phyloP scores from a whole-genome alignment of 37 sponge, comb jelly and placozoan species.

The Geodia barretti region DNA sequence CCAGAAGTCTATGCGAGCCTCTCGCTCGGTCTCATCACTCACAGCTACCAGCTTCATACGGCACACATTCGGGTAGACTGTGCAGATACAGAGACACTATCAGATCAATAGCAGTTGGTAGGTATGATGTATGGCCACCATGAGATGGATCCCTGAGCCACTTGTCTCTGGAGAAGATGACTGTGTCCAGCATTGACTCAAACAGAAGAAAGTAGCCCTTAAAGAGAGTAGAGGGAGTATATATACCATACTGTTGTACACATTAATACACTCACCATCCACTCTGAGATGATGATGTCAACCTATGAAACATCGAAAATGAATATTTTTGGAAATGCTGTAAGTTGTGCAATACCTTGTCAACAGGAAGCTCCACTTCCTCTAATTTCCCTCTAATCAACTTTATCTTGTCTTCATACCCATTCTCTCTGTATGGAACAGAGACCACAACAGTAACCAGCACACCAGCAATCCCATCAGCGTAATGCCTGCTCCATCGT shows the following conservation, averaged over 20 bases:
- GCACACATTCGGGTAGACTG: conserved; percentile 78
- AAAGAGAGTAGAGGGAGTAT: not conserved
- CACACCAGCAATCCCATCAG: no score
- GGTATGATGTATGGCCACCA: conserved; percentile 25
- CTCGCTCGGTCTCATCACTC: conserved; percentile 28
- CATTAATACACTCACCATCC: conserved; percentile 70
- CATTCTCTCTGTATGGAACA: conserved; percentile 68
- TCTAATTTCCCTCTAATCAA: conserved; percentile 66
- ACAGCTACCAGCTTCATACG: conserved; percentile 71
- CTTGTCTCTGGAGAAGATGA: conserved; percentile 78
- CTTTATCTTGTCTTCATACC: conserved; percentile 40
- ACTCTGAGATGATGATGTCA: conserved; percentile 88
- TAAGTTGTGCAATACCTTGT: conserved; percentile 32
- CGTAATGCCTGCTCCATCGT: no score
- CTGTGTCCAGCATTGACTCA: conserved; percentile 91
- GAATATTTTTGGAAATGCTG: not conserved
- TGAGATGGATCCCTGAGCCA: conserved; percentile 52
- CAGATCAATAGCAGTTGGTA: not conserved
- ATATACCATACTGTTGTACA: not conserved
- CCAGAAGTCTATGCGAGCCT: conserved; percentile 63
- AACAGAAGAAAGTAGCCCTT: conserved; percentile 86
- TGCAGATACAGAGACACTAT: not conserved
- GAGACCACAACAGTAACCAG: not conserved
- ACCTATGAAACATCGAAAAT: conserved; percentile 23
- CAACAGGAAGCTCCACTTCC: conserved; percentile 71